Conservation (phyloP, 2,797 vertebrate genomes). For the Paramormyrops hopkinsi region DNA sequence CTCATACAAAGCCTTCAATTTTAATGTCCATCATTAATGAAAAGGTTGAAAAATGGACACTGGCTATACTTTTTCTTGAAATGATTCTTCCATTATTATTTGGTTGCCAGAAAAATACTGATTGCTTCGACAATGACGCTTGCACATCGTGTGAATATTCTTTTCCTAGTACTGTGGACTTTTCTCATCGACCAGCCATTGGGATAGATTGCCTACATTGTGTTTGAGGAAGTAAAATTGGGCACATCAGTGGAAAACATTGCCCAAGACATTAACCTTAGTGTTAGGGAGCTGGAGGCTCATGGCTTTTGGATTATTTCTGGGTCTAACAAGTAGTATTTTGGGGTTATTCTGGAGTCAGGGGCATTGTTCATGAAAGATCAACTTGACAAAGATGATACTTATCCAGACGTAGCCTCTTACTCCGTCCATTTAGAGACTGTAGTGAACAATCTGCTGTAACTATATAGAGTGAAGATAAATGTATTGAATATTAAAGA, state of each 20-base stretch:
- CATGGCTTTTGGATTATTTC: slow-evolving; percentile 42
- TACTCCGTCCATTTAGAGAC: no score
- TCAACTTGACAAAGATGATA: no score
- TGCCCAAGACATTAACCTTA: slow-evolving; percentile 43
- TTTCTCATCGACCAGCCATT: slow-evolving; percentile 28
- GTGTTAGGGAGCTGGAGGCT: slow-evolving; percentile 27
- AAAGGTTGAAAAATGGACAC: no score
- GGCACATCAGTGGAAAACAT: slow-evolving; percentile 50
- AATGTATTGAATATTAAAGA: slow-evolving; percentile 50
- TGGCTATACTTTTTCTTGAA: no score
- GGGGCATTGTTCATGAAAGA: slow-evolving; percentile 25
- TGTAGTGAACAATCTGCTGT: not conserved
- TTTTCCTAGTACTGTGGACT: not conserved
- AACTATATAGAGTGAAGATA: not conserved
- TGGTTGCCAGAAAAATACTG: no score
- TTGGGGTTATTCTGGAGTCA: slow-evolving; percentile 22
- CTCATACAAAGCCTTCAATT: not conserved
- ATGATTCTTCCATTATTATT: no score
- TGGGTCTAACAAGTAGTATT: slow-evolving; percentile 15
- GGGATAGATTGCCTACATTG: slow-evolving; percentile 40
- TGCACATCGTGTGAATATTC: no score
- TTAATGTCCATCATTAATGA: not conserved
- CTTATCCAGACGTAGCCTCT: no score
- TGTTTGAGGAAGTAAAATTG: slow-evolving; percentile 46
- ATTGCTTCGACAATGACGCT: no score